Conservation (phyloP, 2,888 invertebrate genomes). For the Platerodrilus igneus region DNA sequence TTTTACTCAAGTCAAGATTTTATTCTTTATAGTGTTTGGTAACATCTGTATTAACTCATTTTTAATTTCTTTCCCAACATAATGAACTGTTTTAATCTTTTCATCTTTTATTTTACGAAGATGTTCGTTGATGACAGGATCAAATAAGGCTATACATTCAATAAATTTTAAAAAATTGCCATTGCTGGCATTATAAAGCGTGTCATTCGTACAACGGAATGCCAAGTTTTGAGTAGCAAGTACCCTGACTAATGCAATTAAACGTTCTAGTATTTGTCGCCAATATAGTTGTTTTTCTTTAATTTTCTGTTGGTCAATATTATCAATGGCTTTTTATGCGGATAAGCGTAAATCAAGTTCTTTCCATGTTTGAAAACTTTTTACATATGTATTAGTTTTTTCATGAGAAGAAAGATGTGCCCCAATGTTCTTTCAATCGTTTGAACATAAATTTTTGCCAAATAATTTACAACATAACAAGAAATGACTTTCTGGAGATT, state of each 20-base stretch:
- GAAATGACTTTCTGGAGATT: background rate
- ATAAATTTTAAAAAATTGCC: conserved; percentile 9
- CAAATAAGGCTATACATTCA: conserved; percentile 5
- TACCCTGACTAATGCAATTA: conserved; percentile 5
- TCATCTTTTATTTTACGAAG: conserved; percentile 1
- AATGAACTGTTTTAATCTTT: conserved; percentile 6
- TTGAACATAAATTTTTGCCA: background rate
- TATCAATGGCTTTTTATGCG: conserved; percentile 5
- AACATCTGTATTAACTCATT: too few relatives aligned
- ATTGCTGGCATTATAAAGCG: conserved; percentile 4
- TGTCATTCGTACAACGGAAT: conserved; percentile 8
- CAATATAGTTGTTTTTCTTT: conserved; percentile 6
- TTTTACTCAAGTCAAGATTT: too few relatives aligned
- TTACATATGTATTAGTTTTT: background rate
- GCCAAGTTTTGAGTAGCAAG: conserved; percentile 7
- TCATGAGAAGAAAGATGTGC: conserved; percentile 4
- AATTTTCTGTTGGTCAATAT: conserved; percentile 3
- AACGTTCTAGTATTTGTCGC: conserved; percentile 5
- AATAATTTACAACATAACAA: conserved; percentile 6
- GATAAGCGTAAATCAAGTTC: conserved; percentile 4
- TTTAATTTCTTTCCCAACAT: conserved; percentile 8
- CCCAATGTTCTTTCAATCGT: conserved; percentile 6
- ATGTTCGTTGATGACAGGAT: conserved; percentile 8
- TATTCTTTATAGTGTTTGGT: too few relatives aligned
- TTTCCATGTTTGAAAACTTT: conserved; percentile 6